These are phyloP conservation scores for Melanerpes aurifrons DNA, from an alignment of 2,113 vertebrate genomes.

Conservation along the genomic window DNA sequence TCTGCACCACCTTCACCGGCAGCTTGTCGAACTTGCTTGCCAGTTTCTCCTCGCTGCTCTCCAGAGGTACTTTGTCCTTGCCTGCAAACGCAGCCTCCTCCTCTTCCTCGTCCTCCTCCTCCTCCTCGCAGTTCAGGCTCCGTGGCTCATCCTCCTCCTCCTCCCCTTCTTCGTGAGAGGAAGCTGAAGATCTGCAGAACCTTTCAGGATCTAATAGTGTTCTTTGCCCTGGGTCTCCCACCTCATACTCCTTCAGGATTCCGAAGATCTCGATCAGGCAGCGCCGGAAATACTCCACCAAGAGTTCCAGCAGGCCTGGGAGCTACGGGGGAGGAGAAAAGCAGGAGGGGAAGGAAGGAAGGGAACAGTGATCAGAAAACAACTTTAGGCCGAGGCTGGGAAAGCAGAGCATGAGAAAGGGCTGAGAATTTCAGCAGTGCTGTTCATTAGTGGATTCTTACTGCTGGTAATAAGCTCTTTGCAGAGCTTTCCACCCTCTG, in stretches of 20 bases:
- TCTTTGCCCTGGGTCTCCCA: slow-evolving; percentile 96
- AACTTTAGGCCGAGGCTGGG: background rate
- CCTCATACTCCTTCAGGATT: slow-evolving; percentile 96
- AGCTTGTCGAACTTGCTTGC: slow-evolving; percentile 98
- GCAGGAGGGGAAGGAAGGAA: slow-evolving; percentile 27
- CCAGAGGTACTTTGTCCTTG: slow-evolving; percentile 75
- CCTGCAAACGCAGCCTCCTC: slow-evolving; percentile 80
- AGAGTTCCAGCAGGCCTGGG: slow-evolving; percentile 93
- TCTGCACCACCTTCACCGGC: slow-evolving; percentile 92
- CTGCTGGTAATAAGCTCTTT: background rate
- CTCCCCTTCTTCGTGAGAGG: slow-evolving; percentile 74
- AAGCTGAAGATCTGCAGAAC: slow-evolving; percentile 81
- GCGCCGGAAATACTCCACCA: slow-evolving; percentile 97
- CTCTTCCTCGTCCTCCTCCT: slow-evolving; percentile 74
- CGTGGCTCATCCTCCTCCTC: slow-evolving; percentile 79
- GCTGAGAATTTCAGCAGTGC: background rate
- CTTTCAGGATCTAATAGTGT: slow-evolving; percentile 90
- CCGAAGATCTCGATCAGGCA: slow-evolving; percentile 99
- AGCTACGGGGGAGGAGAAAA: slow-evolving; percentile 77
- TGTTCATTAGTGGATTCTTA: background rate
- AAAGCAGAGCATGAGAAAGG: background rate
- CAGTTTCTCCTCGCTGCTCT: slow-evolving; percentile 83
- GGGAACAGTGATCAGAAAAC: slow-evolving; percentile 28
- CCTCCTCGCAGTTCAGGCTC: slow-evolving; percentile 72
- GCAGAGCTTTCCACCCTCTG: background rate